Base-by-base conservation (phyloP, 2,797 vertebrate species). In the Myotis daubentonii region DNA sequence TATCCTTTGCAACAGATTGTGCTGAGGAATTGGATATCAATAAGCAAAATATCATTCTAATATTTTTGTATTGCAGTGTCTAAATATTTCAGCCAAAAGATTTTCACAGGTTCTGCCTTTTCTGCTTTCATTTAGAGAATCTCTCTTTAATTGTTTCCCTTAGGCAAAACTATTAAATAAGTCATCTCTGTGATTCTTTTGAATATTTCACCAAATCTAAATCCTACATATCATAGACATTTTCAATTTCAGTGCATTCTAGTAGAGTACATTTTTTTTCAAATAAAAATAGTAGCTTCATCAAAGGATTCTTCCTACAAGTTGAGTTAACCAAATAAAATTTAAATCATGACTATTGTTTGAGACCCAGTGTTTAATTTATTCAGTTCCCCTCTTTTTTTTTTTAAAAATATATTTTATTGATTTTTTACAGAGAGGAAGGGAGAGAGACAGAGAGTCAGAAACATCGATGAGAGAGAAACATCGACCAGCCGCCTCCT, bases 261-360 rank as follows among this genome's bases (percentile, higher is more conserved):
- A 85, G 10, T 76, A 23, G 7, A 57, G 17, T 44, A 53, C 78
- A 83, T 5, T 78, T 72, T 74, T 87, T 66, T 84, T 84, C 30
- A 85, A 65, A 84, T 75, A 76, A 88, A 84, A 68, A 85, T 79
- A 78, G 33, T 57, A 81, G 44, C 5, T 70, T 68, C 17, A 75
- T 91, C 55, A 33, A 91, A 88, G 49, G 9, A 71, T 23, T 93
- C 25, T 91, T 81, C 38, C 2, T 22, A 55, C 16, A 75, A 68
- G 10, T 91, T 71, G 7, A 83, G 8, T 79, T 79, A 68, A 72
- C 22, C 13, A 91, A 95, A 71, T 91, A 11, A 85, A 41, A 75
- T 74, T 93, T 66, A 85, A 88, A 85, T 91, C 55, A 92, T 71
- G 51, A 75, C 15, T 38, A 83, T 70, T 84, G 20, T 89, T 51